Evolutionary conservation across 1,140 invertebrate genomes (phyloP).

Genomic region (Agrypnia vestita): DNA sequence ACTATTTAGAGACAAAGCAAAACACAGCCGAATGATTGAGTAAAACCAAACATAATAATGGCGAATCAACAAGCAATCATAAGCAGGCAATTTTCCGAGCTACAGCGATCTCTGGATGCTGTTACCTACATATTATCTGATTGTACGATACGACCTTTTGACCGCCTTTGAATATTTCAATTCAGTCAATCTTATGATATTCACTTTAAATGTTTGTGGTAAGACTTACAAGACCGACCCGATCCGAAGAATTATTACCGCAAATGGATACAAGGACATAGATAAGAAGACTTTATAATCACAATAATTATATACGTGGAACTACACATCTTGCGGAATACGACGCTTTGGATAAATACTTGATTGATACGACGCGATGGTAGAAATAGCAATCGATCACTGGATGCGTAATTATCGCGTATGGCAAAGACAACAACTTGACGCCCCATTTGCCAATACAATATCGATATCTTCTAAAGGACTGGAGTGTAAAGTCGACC

Average conservation of each 20-base stretch:
- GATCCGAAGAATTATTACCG: conserved; percentile 23
- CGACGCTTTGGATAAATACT: background rate
- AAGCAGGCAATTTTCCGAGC: conserved; percentile 11
- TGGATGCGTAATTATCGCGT: no score
- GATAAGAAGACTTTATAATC: conserved; percentile 25
- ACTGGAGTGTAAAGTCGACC: no score
- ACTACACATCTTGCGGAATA: conserved; percentile 1
- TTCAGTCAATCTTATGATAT: conserved; percentile 30
- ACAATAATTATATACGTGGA: conserved; percentile 26
- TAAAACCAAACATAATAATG: conserved; percentile 44
- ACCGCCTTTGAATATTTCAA: conserved; percentile 43
- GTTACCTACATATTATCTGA: background rate
- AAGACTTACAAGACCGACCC: background rate
- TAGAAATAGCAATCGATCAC: no score
- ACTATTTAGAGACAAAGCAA: no score
- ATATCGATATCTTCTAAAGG: no score
- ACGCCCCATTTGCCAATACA: no score
- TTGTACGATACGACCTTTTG: conserved; percentile 39
- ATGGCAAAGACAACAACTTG: no score
- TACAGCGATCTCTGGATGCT: background rate
- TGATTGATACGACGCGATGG: conserved; percentile 2
- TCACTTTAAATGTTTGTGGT: conserved; percentile 37
- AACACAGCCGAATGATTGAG: conserved; percentile 1
- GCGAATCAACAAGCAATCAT: conserved; percentile 31
- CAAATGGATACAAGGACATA: conserved; percentile 23